These are phyloP conservation scores for Okamejei kenojei DNA, from an alignment of 2,797 vertebrate genomes.

Conservation along the genomic window DNA sequence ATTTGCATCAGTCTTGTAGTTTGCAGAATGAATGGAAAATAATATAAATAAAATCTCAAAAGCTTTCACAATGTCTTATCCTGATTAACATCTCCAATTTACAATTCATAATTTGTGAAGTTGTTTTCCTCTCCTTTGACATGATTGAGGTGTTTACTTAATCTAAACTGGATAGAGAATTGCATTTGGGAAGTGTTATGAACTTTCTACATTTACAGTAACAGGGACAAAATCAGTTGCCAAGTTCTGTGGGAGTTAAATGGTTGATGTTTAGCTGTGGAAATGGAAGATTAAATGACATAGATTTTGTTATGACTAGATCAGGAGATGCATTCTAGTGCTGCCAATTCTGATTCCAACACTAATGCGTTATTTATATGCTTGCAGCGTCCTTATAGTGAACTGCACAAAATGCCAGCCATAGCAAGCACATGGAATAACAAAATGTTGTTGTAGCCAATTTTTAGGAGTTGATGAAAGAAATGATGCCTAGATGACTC, in stretches of 20 bases:
- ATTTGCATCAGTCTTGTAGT: background rate
- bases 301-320: conserved; percentile 30
- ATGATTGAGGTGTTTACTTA: background rate
- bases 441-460: background rate
- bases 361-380: background rate
- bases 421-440: background rate
- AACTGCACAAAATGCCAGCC: background rate
- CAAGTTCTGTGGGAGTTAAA: conserved; percentile 15
- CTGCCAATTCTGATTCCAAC: background rate
- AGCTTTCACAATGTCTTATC: background rate
- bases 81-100: conserved; percentile 19
- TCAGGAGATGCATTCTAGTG: conserved; percentile 1
- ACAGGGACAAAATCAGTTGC: background rate
- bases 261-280: background rate
- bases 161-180: background rate
- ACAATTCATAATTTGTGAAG: background rate
- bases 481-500: too few species aligned
- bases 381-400: background rate
- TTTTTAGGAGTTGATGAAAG: too few species aligned
- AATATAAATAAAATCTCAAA: background rate
- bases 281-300: background rate
- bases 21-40: background rate
- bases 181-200: background rate
- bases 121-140: background rate
- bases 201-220: background rate